phyloP scores from a whole-genome alignment of 2,888 invertebrate species.

The Agrenia bidenticulata region DNA sequence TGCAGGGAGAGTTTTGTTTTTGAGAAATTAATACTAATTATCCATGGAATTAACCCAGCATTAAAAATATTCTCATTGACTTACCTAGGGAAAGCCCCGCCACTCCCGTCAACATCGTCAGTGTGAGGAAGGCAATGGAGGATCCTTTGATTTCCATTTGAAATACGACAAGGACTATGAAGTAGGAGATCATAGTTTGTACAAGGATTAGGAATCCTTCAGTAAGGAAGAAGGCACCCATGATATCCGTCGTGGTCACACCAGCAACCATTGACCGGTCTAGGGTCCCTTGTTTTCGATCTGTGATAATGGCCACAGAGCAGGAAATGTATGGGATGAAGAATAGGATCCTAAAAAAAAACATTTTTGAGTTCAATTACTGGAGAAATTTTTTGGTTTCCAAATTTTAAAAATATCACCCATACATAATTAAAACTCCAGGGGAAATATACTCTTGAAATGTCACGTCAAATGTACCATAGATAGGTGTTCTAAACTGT shows the following conservation, averaged over 20 bases:
- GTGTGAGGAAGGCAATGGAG: neutral
- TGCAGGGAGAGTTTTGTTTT: no score
- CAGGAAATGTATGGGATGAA: conserved; percentile 34
- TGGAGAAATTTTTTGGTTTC: no score
- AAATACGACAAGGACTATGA: conserved; percentile 1
- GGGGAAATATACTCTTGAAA: conserved; percentile 37
- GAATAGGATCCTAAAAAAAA: conserved; percentile 28
- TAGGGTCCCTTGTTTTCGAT: conserved; percentile 38
- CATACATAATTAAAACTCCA: conserved; percentile 35
- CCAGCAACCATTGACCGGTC: conserved; percentile 24
- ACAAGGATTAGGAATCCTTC: conserved; percentile 11
- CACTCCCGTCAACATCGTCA: conserved; percentile 3
- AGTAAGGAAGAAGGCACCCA: neutral
- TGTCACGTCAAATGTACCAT: conserved; percentile 23
- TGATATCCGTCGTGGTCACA: conserved; percentile 1
- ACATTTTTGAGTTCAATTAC: no score
- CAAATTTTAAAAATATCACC: no score
- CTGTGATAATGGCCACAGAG: conserved; percentile 28
- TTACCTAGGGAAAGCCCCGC: conserved; percentile 16
- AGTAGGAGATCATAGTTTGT: conserved; percentile 10
- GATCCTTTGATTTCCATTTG: conserved; percentile 20
- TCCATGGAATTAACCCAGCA: no score
- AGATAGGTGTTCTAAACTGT: conserved; percentile 15
- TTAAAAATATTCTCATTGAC: neutral
- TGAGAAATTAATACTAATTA: no score